Evolutionary conservation across 2,888 invertebrate species (phyloP).

Genomic region (Neoaliturus tenellus): DNA sequence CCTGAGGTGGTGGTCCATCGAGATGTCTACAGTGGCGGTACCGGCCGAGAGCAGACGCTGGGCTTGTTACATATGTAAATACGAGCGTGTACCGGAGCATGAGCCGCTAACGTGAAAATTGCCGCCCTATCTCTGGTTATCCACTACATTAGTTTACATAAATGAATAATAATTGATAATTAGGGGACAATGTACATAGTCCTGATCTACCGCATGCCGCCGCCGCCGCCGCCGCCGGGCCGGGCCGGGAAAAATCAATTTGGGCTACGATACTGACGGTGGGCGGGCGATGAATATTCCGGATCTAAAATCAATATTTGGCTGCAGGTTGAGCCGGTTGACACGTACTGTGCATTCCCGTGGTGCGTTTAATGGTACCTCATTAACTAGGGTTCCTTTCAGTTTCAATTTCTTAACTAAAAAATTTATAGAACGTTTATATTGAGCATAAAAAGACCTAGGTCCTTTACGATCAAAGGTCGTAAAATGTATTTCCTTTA

Average conservation of each 20-base stretch:
- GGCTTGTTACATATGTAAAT: slow-evolving; percentile 46
- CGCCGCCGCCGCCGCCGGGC: background rate
- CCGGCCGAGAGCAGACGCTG: background rate
- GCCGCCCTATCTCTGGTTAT: slow-evolving; percentile 47
- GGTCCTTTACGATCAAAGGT: too few species aligned
- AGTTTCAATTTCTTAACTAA: background rate
- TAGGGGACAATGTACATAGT: slow-evolving; percentile 19
- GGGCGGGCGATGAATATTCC: slow-evolving; percentile 27
- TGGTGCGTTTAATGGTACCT: background rate
- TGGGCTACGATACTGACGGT: background rate
- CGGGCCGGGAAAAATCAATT: slow-evolving; percentile 21
- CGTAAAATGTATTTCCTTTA: background rate
- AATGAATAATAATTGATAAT: slow-evolving; percentile 53
- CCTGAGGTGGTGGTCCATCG: slow-evolving; percentile 4
- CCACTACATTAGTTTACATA: slow-evolving; percentile 50
- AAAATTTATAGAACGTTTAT: too few species aligned
- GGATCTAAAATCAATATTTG: slow-evolving; percentile 23
- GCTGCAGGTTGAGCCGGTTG: background rate
- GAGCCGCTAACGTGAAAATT: slow-evolving; percentile 50
- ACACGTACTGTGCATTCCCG: background rate
- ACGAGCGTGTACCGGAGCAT: slow-evolving; percentile 26
- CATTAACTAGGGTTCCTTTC: background rate
- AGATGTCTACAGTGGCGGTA: background rate
- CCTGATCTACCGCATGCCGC: slow-evolving; percentile 41
- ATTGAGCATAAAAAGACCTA: background rate